Base-by-base conservation (phyloP, 2,888 invertebrate genomes). In the Glyphotaelius pellucidus region DNA sequence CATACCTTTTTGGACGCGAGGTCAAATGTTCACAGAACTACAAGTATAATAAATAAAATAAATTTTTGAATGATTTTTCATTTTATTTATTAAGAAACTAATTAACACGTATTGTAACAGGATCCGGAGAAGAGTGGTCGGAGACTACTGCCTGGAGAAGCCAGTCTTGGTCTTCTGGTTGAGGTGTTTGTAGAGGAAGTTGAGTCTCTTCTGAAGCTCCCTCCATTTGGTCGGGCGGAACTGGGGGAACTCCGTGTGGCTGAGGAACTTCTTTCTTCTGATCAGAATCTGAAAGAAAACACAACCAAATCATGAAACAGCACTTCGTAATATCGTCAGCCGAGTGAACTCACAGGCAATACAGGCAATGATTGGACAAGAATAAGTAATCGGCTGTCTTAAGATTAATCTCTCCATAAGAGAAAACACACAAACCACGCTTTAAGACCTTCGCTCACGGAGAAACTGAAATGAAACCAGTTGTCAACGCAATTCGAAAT, bases 181-280 rank as follows among this genome's bases (percentile, higher is more conserved):
- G 19, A 98, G 96, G 95, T 96, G 98, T 94, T 96, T 97, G 94
- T 98, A 98, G 89, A 99, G 95, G 95, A 97, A 98, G 47, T 95
- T 95, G 80, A 99, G 97, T 90, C 98, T 96, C 94, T 98, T 98
- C 83, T 97, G 95, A 93, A 99, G 94, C 0, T 98, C 96, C 92
- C 96, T 97, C 98, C 98, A 98, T 94, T 98, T 98, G 0, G 97
- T 97, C 2, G 99, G 98, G 92, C 97, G 96, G 0, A 96, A 96
- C 42, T 96, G 90, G 2, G 97, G 97, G 93, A 96, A 96, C 12
- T 95, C 94, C 35, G 97, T 97, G 92, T 95, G 95, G 0, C 95
- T 94, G 94, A 97, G 95, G 95, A 98, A 96, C 94, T 97, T 97
- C 91, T 96, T 96, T 95, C 98, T 98, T 87, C 98, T 96, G 25